Conservation (phyloP, 2,113 vertebrate species). For the Rhynchopsitta pachyrhyncha region DNA sequence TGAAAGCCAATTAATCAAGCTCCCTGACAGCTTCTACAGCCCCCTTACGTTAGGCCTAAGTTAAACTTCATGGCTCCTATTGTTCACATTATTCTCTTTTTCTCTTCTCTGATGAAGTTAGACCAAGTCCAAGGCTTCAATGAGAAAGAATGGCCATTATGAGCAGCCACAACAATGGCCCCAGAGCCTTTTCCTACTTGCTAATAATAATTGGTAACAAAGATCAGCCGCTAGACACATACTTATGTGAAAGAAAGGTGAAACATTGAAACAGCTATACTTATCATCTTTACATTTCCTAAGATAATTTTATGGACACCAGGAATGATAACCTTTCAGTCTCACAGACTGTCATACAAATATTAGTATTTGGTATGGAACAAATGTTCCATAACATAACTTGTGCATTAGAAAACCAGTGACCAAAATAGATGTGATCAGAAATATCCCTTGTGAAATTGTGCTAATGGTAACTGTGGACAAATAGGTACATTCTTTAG, state of each 20-base stretch:
- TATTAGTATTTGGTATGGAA: background rate
- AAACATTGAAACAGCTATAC: background rate
- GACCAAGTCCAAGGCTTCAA: conserved; percentile 70
- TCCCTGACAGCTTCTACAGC: conserved; percentile 74
- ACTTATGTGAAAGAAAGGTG: background rate
- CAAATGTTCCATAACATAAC: background rate
- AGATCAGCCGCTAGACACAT: conserved; percentile 8
- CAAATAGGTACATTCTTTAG: background rate
- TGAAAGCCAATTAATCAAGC: conserved; percentile 74
- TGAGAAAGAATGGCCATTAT: conserved; percentile 64
- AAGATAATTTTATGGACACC: background rate
- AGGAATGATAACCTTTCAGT: background rate
- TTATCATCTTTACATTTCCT: background rate
- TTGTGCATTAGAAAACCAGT: background rate
- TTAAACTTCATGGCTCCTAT: conserved; percentile 70
- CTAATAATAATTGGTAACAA: conserved; percentile 23
- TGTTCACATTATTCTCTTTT: conserved; percentile 61
- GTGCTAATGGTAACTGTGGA: background rate
- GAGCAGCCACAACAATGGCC: conserved; percentile 62
- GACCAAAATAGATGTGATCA: background rate
- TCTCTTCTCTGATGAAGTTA: conserved; percentile 68
- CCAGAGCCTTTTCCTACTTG: conserved; percentile 64
- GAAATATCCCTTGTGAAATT: background rate
- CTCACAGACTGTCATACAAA: background rate
- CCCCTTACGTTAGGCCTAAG: conserved; percentile 67